Conservation (phyloP, 2,888 invertebrate genomes). For the Steinernema hermaphroditum region DNA sequence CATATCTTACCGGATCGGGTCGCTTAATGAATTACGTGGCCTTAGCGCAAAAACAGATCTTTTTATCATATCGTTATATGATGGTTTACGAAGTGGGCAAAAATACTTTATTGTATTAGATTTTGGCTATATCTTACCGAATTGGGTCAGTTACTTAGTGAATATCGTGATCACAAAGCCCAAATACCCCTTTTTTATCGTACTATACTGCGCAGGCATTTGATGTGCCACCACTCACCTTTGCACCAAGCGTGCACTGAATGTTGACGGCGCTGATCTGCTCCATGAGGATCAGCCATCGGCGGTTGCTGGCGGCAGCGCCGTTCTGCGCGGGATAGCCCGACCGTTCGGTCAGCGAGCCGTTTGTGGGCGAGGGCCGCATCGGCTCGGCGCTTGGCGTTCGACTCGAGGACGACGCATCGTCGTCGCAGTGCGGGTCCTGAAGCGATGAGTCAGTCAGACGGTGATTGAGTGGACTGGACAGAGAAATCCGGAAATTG, state of each 20-base stretch:
- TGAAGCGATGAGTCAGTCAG: constrained; percentile 9
- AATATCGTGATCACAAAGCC: no score
- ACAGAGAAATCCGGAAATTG: neutral
- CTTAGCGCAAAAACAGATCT: no score
- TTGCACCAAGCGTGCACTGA: constrained; percentile 44
- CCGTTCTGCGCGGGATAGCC: constrained; percentile 5
- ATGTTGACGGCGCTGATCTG: constrained; percentile 45
- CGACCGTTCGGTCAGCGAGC: constrained; percentile 21
- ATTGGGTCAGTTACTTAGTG: no score
- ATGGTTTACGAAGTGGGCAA: no score
- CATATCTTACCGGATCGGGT: no score
- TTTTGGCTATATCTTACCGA: no score
- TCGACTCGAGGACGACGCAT: constrained; percentile 23
- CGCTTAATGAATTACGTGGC: no score
- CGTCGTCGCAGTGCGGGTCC: constrained; percentile 19
- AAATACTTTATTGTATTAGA: no score
- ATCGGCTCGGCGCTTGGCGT: constrained; percentile 11
- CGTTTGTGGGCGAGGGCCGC: constrained; percentile 15
- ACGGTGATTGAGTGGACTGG: neutral
- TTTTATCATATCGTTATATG: no score
- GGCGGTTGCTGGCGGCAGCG: constrained; percentile 29
- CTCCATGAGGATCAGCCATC: constrained; percentile 49
- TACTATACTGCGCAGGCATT: no score
- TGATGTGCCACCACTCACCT: no score
- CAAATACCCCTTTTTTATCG: no score